Evolutionary conservation across 2,888 invertebrate genomes (phyloP).

Genomic region (Fissipunctia ypsillon): DNA sequence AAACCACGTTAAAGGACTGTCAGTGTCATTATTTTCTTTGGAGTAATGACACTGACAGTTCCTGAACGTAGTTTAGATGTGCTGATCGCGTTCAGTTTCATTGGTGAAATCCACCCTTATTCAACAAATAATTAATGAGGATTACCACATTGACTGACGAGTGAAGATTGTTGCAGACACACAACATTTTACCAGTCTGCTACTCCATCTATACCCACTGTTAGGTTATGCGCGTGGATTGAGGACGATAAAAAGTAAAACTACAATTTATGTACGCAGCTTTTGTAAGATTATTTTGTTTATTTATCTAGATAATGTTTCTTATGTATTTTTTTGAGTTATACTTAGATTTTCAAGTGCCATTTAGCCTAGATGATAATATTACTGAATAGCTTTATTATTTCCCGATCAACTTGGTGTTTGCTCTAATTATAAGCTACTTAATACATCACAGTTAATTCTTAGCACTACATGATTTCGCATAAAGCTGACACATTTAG

Average conservation of each 20-base stretch:
- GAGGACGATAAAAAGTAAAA: conserved; percentile 9
- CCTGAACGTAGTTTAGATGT: too few relatives aligned
- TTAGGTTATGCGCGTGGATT: too few relatives aligned
- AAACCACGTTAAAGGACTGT: too few relatives aligned
- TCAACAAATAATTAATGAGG: background rate
- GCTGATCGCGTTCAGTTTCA: too few relatives aligned
- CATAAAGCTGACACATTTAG: conserved; percentile 50
- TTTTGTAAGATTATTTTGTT: background rate
- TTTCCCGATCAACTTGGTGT: background rate
- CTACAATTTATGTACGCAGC: conserved; percentile 8
- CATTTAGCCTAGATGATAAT: background rate
- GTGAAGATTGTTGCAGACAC: background rate
- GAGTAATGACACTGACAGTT: too few relatives aligned
- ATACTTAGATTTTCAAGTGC: background rate
- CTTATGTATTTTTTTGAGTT: background rate
- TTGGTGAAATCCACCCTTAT: too few relatives aligned
- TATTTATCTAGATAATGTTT: background rate
- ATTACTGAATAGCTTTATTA: background rate
- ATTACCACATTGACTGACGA: conserved; percentile 6
- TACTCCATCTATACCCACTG: conserved; percentile 20
- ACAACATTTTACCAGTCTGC: conserved; percentile 13
- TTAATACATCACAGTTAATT: conserved; percentile 32
- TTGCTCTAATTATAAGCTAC: background rate
- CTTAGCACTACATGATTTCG: conserved; percentile 16
- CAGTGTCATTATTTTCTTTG: too few relatives aligned